phyloP scores from a whole-genome alignment of 2,113 vertebrate genomes.

The Bubalus kerabau region DNA sequence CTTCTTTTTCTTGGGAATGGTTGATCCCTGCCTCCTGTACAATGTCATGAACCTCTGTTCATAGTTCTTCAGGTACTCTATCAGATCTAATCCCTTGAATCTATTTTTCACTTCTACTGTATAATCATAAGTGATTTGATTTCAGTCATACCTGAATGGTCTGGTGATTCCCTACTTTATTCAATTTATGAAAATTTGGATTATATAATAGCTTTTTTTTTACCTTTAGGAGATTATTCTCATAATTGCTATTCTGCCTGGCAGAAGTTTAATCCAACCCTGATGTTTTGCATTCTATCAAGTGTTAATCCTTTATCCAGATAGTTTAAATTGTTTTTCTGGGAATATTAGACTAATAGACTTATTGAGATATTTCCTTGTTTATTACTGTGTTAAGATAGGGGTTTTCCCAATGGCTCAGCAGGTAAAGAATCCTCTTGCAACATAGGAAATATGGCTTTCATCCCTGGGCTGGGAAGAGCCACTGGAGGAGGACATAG shows the following conservation, averaged over 20 bases:
- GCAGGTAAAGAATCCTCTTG: not conserved
- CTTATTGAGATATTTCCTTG: not conserved
- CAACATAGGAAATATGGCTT: not conserved
- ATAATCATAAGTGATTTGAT: not conserved
- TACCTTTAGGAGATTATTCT: not conserved
- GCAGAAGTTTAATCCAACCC: not conserved
- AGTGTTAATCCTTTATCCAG: not conserved
- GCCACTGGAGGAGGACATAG: not conserved
- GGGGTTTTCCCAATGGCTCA: not conserved
- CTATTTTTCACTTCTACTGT: not conserved
- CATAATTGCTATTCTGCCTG: not conserved
- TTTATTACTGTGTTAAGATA: not conserved
- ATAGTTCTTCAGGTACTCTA: not conserved
- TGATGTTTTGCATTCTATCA: not conserved
- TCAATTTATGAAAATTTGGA: not conserved
- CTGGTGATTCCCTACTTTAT: not conserved
- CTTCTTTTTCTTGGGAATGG: not conserved
- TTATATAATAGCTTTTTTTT: not conserved
- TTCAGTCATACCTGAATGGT: not conserved
- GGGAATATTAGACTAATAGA: not conserved
- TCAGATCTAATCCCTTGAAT: not conserved
- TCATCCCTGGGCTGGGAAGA: not conserved
- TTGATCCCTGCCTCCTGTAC: not conserved
- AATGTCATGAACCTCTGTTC: not conserved
- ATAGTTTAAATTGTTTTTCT: not conserved